Conservation (phyloP, 2,797 vertebrate genomes). For the Tachyglossus aculeatus region DNA sequence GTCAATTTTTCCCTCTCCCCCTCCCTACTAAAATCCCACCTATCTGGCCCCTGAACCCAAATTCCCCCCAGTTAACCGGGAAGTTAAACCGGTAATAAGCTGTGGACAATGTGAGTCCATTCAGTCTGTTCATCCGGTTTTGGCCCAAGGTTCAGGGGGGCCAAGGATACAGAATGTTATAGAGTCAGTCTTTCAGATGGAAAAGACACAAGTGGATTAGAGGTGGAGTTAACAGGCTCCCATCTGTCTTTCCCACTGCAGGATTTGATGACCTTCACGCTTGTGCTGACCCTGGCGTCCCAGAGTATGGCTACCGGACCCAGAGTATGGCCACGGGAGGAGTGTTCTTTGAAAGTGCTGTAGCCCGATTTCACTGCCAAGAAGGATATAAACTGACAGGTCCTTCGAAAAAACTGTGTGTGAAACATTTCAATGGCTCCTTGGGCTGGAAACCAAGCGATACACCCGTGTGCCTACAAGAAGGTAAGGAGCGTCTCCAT, state of each 20-base stretch:
- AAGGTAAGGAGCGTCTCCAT: conserved; percentile 70
- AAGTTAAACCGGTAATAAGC: conserved; percentile 8
- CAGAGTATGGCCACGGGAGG: conserved; percentile 74
- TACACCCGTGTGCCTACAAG: conserved; percentile 80
- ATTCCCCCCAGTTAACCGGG: conserved; percentile 29
- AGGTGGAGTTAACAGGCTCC: conserved; percentile 27
- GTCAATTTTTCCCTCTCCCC: background rate
- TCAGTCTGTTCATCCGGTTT: too few species aligned
- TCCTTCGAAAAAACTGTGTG: conserved; percentile 80
- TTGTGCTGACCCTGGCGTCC: conserved; percentile 80
- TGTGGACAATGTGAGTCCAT: too few species aligned
- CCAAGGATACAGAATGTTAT: rapidly evolving
- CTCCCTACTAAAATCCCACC: conserved; percentile 8
- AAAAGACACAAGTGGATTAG: background rate
- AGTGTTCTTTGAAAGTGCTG: conserved; percentile 79
- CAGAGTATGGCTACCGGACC: conserved; percentile 81
- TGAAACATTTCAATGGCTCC: conserved; percentile 78
- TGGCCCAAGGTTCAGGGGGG: too few species aligned
- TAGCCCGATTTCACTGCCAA: conserved; percentile 81
- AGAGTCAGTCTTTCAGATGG: background rate
- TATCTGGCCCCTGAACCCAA: background rate
- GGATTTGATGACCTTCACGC: conserved; percentile 76
- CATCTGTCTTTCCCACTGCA: conserved; percentile 50
- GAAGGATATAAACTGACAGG: conserved; percentile 84
- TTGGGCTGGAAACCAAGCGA: conserved; percentile 83